Base-by-base conservation (phyloP, 2,888 invertebrate species). In the Synergus umbraculus region DNA sequence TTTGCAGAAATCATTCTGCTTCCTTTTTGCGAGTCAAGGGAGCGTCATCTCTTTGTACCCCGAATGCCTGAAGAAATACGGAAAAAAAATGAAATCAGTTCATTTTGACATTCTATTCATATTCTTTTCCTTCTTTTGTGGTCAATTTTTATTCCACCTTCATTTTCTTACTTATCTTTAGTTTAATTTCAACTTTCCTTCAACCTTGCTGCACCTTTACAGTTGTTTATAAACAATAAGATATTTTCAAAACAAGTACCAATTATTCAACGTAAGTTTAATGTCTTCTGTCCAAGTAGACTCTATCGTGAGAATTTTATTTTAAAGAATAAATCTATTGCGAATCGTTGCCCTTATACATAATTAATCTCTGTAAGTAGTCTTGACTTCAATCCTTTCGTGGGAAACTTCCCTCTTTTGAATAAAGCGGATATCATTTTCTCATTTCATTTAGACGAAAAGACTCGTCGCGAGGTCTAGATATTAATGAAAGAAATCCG, bases 251-350 rank as follows among this genome's bases (percentile, higher is more conserved):
- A 49, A 49, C 49, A 5, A 49, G 49, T 15, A 49, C 43, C 37
- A n/a, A 79, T 79, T 83, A 5, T 5, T 49, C 4, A 49, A 49
- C 4, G 46, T 49, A 5, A 49, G 13, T 49, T 49, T 15, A 4
- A 49, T 49, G 13, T 15, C 15, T 49, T 29, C 46, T 9, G 4
- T 5, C 13, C 9, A 49, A 15, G 13, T 3, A 29, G 29, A 29
- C 37, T 37, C 7, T 5, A 37, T 37, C 37, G 83, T 87, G 86
- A 83, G 86, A 86, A 85, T 78, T 69, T 67, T 15, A 2, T 49
- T 37, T 87, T 87, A 85, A 89, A 89, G 90, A 90, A 90, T 90
- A 89, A 90, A 90, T 89, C 90, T 37, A 37, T 37, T 37, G 37
- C 37, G 29, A 65, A 64, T 58, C 58, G 58, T 58, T 58, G 12